phyloP scores from a whole-genome alignment of 2,888 invertebrate genomes.

The Odontocerum albicorne region DNA sequence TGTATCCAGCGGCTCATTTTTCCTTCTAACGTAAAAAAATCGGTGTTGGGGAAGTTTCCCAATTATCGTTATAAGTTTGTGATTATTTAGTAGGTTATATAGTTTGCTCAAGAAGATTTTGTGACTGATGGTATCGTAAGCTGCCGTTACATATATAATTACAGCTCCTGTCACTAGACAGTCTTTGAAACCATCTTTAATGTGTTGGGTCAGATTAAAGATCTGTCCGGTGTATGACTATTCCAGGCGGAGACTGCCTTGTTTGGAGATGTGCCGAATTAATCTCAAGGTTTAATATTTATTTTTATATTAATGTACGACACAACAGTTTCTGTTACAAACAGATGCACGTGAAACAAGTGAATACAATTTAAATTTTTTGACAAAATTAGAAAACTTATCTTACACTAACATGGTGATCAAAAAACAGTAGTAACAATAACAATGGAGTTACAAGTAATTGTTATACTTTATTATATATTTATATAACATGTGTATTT shows the following conservation, averaged over 20 bases:
- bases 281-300: constrained; percentile 3
- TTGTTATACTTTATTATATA: no score
- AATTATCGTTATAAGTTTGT: neutral
- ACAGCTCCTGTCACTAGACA: constrained; percentile 12
- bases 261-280: constrained; percentile 25
- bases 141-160: constrained; percentile 5
- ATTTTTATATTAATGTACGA: no score
- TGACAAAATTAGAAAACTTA: no score
- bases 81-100: neutral
- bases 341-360: no score
- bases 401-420: no score
- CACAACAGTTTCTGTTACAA: no score
- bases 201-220: constrained; percentile 29
- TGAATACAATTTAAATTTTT: no score
- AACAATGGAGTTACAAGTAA: no score
- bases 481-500: no score
- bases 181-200: constrained; percentile 31
- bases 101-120: constrained; percentile 11
- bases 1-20: neutral
- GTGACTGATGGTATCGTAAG: constrained; percentile 24
- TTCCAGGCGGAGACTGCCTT: constrained; percentile 29
- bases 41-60: neutral
- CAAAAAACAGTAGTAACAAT: no score
- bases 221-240: constrained; percentile 29
- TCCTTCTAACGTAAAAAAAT: neutral